Base-by-base conservation (phyloP, 2,113 vertebrate genomes). In the Garra rufa region DNA sequence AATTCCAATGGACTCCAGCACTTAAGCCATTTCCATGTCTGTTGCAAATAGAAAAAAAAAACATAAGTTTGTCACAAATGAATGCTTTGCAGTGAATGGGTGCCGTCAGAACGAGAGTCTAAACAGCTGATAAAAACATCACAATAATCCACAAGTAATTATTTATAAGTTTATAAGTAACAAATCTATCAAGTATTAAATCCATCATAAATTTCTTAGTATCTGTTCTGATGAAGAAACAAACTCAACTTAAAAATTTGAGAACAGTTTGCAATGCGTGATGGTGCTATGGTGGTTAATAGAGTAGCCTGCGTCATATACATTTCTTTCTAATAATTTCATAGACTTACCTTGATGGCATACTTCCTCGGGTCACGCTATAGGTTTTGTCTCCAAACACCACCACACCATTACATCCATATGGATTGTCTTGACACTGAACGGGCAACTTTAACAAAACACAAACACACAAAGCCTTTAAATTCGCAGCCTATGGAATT, bases 361-460 rank as follows among this genome's bases (percentile, higher is more conserved):
- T 48, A 28, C 46, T 85, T 3, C 41, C 30, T 6, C 0, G 9
- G 17, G 6, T 11, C 17, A 87, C 21, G 15, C 9, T 46, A 24
- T 41, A 24, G 8, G 84, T 59, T 9, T 2, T 7, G 1, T 87
- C 34, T 14, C n/a, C 88, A 43, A 14, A 52, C 52, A 38, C 28
- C 4, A 24, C 21, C 44, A n/a, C 28, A 7, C 44, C 82, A 17
- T 65, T 57, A 26, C 63, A 70, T 3, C 78, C 84, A 87, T 55
- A 82, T 4, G 67, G 77, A 41, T 89, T 48, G 9, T 85, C 81
- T n/a, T 71, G 15, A 44, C 87, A 88, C 26, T 83, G 81, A 1
- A 71, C 21, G 8, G 87, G 48, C 17, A 59, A 0, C 81, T 83
- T 38, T 15, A 76, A 38, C n/a, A 52, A 55, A 76, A 28, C n/a